A percentile compares a stretch with the other conserved stretches of the same genome.
These are phyloP conservation scores for Epinephelus lanceolatus DNA, from an alignment of 2,113 vertebrate genomes.

Conservation along the genomic window DNA sequence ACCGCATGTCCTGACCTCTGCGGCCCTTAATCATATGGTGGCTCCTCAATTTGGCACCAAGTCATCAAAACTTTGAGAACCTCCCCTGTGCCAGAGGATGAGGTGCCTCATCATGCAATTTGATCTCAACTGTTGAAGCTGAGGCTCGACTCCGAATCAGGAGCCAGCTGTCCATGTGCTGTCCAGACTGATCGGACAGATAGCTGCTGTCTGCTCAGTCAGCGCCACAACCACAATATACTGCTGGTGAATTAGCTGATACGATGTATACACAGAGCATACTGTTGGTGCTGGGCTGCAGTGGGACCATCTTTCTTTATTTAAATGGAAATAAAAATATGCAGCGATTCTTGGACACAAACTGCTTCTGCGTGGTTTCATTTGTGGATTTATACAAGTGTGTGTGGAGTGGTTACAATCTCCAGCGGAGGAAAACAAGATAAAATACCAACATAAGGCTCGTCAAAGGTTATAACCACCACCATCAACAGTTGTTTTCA, in stretches of 20 bases:
- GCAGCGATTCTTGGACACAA: neutral
- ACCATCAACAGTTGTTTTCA: neutral
- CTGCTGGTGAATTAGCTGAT: neutral
- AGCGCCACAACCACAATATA: neutral
- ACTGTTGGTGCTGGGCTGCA: too few species aligned
- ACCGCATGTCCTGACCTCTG: too few species aligned
- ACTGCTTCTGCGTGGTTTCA: constrained; percentile 15
- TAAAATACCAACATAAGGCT: neutral
- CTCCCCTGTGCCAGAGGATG: constrained; percentile 1
- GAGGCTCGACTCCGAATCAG: neutral
- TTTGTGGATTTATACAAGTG: constrained; percentile 9
- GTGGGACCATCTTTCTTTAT: neutral
- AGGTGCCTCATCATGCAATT: constrained; percentile 5
- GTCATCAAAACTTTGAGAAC: too few species aligned
- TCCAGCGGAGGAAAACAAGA: neutral
- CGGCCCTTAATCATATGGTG: too few species aligned
- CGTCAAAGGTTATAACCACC: neutral
- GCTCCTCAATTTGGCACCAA: too few species aligned
- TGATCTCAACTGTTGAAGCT: constrained; percentile 16
- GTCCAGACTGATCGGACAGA: neutral
- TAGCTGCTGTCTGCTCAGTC: constrained; percentile 1
- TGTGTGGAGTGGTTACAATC: constrained; percentile 12
- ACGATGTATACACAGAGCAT: neutral
- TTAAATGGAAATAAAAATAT: constrained; percentile 13
- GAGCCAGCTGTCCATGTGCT: neutral